These are phyloP conservation scores for Onychomys torridus DNA, from an alignment of 2,797 vertebrate genomes.

Conservation along the genomic window DNA sequence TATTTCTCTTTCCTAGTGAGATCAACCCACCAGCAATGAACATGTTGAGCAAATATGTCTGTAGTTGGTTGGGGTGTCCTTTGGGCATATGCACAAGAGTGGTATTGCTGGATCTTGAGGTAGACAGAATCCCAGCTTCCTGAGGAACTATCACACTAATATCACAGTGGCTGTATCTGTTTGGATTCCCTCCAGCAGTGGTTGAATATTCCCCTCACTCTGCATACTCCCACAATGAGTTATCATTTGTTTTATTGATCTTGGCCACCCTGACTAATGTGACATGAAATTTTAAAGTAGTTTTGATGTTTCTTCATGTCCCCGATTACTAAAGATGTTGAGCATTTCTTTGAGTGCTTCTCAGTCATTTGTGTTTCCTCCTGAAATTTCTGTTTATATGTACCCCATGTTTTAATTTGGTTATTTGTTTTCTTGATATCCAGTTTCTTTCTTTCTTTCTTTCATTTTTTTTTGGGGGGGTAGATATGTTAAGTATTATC, in stretches of 20 bases:
- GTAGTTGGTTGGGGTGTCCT: too few species aligned
- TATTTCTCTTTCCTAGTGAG: background rate
- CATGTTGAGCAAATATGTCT: background rate
- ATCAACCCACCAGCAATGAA: background rate
- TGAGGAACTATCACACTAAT: background rate
- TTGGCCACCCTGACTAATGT: background rate
- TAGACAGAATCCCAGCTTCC: background rate
- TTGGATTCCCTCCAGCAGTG: background rate
- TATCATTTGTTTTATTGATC: background rate
- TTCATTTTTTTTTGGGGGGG: too few species aligned
- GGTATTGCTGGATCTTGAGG: background rate
- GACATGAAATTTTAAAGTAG: background rate
- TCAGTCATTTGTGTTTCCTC: background rate
- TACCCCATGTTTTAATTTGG: background rate
- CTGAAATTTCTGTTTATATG: background rate
- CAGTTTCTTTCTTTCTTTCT: background rate
- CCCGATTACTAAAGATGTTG: background rate
- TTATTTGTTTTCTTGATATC: background rate
- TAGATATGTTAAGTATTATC: too few species aligned
- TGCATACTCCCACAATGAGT: background rate
- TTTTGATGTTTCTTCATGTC: background rate
- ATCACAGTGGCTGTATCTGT: too few species aligned
- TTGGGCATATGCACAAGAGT: background rate
- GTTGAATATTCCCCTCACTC: background rate
- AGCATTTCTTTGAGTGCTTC: background rate